Conservation (phyloP, 2,797 vertebrate genomes). For the Ptychadena robeensis region DNA sequence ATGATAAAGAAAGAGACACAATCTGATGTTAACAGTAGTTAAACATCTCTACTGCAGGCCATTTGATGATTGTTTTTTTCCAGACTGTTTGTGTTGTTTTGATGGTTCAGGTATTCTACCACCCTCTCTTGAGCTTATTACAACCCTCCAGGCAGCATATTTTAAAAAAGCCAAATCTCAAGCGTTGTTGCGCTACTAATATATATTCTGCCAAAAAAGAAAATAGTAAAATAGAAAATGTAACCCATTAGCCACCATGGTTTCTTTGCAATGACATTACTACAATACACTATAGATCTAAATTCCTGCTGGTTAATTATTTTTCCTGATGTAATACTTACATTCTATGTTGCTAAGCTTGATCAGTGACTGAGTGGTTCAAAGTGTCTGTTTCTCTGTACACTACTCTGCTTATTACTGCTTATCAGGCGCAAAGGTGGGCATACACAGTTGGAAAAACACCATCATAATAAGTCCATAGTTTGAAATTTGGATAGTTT, state of each 20-base stretch:
- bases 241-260: slow-evolving; percentile 34
- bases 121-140: slow-evolving; percentile 40
- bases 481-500: too few relatives aligned
- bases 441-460: too few relatives aligned
- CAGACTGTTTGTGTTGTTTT: slow-evolving; percentile 47
- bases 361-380: too few relatives aligned
- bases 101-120: slow-evolving; percentile 47
- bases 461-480: too few relatives aligned
- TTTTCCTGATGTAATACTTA: too few relatives aligned
- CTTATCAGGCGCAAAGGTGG: too few relatives aligned
- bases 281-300: not conserved
- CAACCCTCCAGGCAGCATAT: slow-evolving; percentile 38
- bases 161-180: slow-evolving; percentile 50
- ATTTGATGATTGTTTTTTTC: slow-evolving; percentile 51
- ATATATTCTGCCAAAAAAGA: slow-evolving; percentile 26
- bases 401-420: too few relatives aligned
- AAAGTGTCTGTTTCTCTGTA: too few relatives aligned
- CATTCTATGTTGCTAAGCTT: too few relatives aligned
- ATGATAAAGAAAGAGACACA: slow-evolving; percentile 33
- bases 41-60: slow-evolving; percentile 46
- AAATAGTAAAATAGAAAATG: not conserved
- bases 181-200: slow-evolving; percentile 44
- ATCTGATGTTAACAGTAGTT: slow-evolving; percentile 46
- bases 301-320: too few relatives aligned
- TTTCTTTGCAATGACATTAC: not conserved